Conservation (phyloP, 2,113 vertebrate genomes). For the Eidolon helvum region DNA sequence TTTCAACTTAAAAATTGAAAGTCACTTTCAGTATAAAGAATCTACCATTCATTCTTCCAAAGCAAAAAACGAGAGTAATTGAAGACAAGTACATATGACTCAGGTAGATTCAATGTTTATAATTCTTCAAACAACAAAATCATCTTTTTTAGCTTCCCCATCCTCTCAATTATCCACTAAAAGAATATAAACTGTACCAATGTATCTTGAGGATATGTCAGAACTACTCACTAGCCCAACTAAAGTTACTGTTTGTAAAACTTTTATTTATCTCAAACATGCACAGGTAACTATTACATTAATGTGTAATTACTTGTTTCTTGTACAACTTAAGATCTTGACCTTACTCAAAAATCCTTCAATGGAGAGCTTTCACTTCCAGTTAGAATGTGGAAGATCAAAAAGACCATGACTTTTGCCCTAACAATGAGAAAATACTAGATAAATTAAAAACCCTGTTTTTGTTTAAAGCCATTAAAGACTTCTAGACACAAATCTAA, state of each 20-base stretch:
- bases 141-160: neutral
- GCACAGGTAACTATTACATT: neutral
- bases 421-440: neutral
- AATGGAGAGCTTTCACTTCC: neutral
- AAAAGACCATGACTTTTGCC: neutral
- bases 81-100: neutral
- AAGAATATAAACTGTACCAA: neutral
- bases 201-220: neutral
- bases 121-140: neutral
- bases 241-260: neutral
- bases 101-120: neutral
- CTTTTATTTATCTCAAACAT: neutral
- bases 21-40: neutral
- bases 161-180: neutral
- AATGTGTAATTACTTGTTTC: neutral
- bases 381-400: neutral
- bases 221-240: neutral
- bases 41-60: neutral
- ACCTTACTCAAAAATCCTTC: constrained; percentile 21
- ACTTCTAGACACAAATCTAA: neutral
- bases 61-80: neutral
- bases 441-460: neutral
- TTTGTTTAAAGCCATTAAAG: constrained; percentile 6
- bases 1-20: constrained; percentile 7
- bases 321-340: neutral